A percentile compares a stretch with the other conserved stretches of the same genome.
Evolutionary conservation across 2,888 invertebrate species (phyloP).

Genomic region (Drosophila longiperda): DNA sequence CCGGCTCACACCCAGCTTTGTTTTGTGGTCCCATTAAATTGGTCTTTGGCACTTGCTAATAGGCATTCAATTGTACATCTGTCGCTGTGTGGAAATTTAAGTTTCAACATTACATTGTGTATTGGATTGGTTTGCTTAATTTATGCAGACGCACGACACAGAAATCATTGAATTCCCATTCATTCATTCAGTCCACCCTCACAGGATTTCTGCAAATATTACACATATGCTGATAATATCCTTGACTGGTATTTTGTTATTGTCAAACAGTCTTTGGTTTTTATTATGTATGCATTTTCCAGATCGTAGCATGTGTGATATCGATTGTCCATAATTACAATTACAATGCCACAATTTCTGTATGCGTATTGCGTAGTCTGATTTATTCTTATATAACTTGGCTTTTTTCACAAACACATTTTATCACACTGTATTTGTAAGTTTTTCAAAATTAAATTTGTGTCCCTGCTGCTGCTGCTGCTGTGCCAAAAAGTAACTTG

Average conservation of each 20-base stretch:
- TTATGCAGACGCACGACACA: constrained; percentile 73
- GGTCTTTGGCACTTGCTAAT: constrained; percentile 64
- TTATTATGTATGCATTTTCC: not conserved
- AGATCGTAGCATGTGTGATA: constrained; percentile 4
- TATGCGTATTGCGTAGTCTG: constrained; percentile 3
- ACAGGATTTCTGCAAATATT: constrained; percentile 6
- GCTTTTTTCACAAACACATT: not conserved
- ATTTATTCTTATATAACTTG: constrained; percentile 5
- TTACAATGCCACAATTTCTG: constrained; percentile 2
- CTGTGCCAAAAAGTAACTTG: not conserved
- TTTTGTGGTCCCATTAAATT: constrained; percentile 60
- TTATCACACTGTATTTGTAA: not conserved
- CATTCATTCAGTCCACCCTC: not conserved
- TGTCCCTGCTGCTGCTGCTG: not conserved
- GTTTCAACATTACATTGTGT: constrained; percentile 42
- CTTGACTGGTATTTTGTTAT: constrained; percentile 5
- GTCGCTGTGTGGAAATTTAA: constrained; percentile 23
- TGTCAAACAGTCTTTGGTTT: not conserved
- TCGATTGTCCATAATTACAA: not conserved
- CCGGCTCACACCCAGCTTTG: constrained; percentile 42
- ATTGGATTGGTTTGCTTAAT: constrained; percentile 45
- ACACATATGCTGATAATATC: constrained; percentile 22
- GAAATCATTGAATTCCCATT: constrained; percentile 6
- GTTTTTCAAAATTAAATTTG: not conserved
- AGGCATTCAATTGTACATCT: constrained; percentile 59